Conservation (phyloP, 53 echinoderm and acorn worm genomes). For the Temnopleurus reevesii region DNA sequence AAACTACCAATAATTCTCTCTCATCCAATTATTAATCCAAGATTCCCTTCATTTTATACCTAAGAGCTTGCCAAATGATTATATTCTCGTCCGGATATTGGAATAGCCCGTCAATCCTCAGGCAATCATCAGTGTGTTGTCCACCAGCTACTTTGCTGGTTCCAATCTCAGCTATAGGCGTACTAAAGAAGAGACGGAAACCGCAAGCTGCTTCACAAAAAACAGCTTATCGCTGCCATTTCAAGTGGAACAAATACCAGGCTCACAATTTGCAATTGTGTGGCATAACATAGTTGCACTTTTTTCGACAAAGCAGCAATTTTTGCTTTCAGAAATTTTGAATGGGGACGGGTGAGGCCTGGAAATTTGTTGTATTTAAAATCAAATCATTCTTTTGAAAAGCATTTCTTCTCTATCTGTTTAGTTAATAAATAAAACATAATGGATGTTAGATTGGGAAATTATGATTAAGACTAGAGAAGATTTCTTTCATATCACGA, state of each 20-base stretch:
- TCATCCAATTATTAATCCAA: no score
- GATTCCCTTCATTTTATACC: no score
- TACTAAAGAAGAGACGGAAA: neutral
- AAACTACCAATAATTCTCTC: no score
- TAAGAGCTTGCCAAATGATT: no score
- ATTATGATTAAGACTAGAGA: neutral
- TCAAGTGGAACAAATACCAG: neutral
- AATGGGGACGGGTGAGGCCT: neutral
- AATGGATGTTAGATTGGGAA: neutral
- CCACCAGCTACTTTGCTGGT: neutral
- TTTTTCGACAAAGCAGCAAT: neutral
- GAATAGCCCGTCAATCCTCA: neutral
- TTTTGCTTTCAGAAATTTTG: neutral
- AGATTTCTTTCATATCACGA: neutral
- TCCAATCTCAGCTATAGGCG: neutral
- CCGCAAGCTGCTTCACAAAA: neutral
- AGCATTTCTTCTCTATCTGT: neutral
- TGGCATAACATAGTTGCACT: constrained; percentile 28
- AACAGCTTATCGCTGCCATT: neutral
- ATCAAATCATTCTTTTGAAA: neutral
- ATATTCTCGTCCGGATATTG: neutral
- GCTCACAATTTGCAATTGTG: constrained; percentile 7
- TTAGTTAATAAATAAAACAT: neutral
- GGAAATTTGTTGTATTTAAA: constrained; percentile 37
- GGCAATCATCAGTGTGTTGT: neutral